phyloP scores from a whole-genome alignment of 2,113 vertebrate genomes.

The Muntiacus reevesi region DNA sequence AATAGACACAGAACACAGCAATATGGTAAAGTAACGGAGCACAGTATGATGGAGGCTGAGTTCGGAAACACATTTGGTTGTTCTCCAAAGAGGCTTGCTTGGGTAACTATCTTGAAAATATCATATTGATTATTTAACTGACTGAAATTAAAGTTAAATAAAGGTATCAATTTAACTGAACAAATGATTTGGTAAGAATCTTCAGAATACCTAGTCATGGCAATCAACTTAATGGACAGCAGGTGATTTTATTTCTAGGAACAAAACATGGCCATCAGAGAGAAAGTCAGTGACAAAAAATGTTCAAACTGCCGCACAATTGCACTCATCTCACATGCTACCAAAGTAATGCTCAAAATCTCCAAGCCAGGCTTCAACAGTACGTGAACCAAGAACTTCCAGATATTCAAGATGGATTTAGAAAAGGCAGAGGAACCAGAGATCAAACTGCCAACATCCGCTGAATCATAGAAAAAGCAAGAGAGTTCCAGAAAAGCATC shows the following conservation, averaged over 20 bases:
- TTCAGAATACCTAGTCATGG: background rate
- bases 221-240: background rate
- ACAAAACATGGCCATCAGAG: background rate
- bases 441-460: background rate
- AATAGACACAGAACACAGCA: background rate
- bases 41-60: background rate
- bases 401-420: background rate
- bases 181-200: background rate
- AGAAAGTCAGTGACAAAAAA: background rate
- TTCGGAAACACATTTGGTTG: background rate
- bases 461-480: background rate
- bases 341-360: background rate
- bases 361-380: background rate
- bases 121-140: background rate
- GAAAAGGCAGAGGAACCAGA: background rate
- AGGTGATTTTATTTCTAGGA: background rate
- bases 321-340: background rate
- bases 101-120: background rate
- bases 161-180: background rate
- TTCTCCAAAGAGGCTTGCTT: background rate
- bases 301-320: background rate
- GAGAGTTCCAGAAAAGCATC: background rate
- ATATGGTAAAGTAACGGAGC: background rate
- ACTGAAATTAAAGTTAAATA: background rate
- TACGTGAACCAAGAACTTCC: background rate